phyloP scores from a whole-genome alignment of 2,888 invertebrate species.

The Nomada fabriciana region DNA sequence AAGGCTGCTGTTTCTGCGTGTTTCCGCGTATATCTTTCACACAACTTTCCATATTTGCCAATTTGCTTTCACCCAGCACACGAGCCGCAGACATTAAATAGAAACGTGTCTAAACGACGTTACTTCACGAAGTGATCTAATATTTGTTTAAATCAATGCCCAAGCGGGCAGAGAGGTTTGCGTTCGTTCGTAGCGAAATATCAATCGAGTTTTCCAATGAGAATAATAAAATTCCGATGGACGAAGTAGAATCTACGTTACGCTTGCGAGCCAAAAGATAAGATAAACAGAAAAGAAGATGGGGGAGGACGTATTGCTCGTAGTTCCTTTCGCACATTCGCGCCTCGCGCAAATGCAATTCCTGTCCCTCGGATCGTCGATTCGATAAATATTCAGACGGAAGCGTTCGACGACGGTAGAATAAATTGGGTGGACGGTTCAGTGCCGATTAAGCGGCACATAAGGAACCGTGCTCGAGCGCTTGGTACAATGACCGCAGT shows the following conservation, averaged over 20 bases:
- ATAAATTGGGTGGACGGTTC: constrained; percentile 17
- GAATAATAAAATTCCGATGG: not conserved
- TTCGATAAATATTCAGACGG: constrained; percentile 31
- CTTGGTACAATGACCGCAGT: constrained; percentile 45
- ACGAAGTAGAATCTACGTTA: not conserved
- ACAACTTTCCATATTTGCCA: not conserved
- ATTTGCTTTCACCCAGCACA: constrained; percentile 14
- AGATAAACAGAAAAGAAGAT: not conserved
- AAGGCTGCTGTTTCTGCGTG: not conserved
- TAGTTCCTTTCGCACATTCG: not conserved
- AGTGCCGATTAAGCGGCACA: not conserved
- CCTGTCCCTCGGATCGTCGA: constrained; percentile 12
- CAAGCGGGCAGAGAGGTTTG: not conserved
- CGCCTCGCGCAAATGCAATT: constrained; percentile 1
- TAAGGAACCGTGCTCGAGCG: not conserved
- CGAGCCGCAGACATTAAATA: not conserved
- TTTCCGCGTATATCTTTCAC: not conserved
- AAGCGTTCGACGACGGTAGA: constrained; percentile 21
- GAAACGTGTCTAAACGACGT: not conserved
- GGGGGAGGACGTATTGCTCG: not conserved
- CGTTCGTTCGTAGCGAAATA: not conserved
- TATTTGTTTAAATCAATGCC: not conserved
- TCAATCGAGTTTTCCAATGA: not conserved
- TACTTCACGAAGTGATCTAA: not conserved
- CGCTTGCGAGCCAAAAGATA: not conserved